Conservation (phyloP, 2,797 vertebrate species). For the Dipus sagitta region DNA sequence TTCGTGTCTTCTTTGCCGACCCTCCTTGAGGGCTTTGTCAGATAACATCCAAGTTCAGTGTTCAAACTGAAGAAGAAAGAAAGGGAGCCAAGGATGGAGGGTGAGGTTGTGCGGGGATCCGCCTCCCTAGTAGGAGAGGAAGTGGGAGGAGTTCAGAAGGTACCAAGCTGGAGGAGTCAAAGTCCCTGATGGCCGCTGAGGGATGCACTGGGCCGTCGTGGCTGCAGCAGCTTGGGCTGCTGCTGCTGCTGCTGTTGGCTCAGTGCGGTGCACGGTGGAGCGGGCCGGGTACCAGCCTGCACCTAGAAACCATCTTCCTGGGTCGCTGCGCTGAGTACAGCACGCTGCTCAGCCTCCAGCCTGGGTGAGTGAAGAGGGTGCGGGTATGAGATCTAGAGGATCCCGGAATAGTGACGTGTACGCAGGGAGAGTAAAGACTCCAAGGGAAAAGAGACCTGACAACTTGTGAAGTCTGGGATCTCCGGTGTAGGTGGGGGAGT, state of each 20-base stretch:
- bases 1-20: not conserved
- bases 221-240: not conserved
- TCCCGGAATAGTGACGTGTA: not conserved
- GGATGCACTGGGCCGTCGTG: accelerated
- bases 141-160: not conserved
- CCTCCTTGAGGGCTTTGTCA: not conserved
- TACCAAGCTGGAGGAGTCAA: not conserved
- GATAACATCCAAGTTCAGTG: not conserved
- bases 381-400: accelerated
- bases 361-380: slow-evolving; percentile 82
- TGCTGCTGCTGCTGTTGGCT: not conserved
- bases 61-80: not conserved
- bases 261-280: slow-evolving; percentile 33
- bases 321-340: slow-evolving; percentile 88
- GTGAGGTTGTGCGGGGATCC: not conserved
- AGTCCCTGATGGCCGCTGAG: not conserved
- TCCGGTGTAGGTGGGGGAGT: too few relatives aligned
- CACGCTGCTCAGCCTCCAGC: slow-evolving; percentile 78
- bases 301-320: slow-evolving; percentile 85
- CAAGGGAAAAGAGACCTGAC: too few relatives aligned
- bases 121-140: accelerated
- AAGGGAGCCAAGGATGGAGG: not conserved
- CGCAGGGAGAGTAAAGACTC: not conserved
- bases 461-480: too few relatives aligned
- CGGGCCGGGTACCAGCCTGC: slow-evolving; percentile 84